phyloP scores from a whole-genome alignment of 2,888 invertebrate genomes.

The Eubasilissa splendida region DNA sequence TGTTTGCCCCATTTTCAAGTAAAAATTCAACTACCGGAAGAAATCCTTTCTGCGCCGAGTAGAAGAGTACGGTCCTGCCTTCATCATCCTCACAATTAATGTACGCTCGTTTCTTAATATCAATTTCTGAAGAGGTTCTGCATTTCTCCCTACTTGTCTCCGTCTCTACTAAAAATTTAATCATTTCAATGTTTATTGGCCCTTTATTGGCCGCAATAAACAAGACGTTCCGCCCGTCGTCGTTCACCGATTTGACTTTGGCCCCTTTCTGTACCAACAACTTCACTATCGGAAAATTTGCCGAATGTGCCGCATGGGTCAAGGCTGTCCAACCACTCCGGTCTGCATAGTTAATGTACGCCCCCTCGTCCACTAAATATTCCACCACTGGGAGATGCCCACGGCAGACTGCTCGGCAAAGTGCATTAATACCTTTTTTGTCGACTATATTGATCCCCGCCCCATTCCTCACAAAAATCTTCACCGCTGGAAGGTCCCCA shows the following conservation, averaged over 20 bases:
- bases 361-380: neutral
- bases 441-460: neutral
- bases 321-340: neutral
- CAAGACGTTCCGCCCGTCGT: too few species aligned
- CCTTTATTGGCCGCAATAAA: too few species aligned
- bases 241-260: neutral
- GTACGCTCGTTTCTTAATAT: too few species aligned
- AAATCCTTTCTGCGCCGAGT: neutral
- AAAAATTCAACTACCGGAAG: neutral
- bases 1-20: too few species aligned
- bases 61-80: neutral
- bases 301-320: neutral
- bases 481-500: neutral
- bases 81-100: neutral
- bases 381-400: neutral
- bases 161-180: too few species aligned
- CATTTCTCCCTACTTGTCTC: too few species aligned
- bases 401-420: neutral
- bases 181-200: too few species aligned
- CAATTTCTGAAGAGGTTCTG: too few species aligned
- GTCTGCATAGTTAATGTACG: neutral
- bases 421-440: neutral
- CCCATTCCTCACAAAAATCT: neutral
- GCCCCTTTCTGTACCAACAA: neutral
- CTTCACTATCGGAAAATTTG: neutral